These are phyloP conservation scores for Bilobella aurantiaca DNA, from an alignment of 1,140 invertebrate genomes.

Conservation along the genomic window DNA sequence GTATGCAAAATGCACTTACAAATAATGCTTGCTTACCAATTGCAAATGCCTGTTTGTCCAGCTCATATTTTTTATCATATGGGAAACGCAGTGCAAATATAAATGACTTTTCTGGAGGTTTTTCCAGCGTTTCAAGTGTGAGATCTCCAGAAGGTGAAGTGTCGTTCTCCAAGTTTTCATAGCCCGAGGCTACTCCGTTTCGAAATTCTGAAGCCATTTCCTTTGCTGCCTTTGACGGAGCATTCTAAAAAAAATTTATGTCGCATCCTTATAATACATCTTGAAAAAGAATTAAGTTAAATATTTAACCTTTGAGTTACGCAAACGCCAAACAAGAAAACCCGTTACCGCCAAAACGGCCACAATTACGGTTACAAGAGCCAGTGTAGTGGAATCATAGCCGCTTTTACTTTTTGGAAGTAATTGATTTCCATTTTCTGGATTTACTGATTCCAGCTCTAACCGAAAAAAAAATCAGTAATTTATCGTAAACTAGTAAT, in stretches of 20 bases:
- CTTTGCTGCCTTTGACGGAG: not conserved
- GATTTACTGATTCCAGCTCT: not conserved
- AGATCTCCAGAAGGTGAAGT: not conserved
- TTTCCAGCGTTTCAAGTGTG: not conserved
- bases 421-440: not conserved
- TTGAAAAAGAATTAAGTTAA: not conserved
- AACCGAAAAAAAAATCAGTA: too few relatives aligned
- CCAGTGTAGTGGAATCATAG: not conserved
- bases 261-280: too few relatives aligned
- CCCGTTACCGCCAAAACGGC: not conserved
- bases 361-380: not conserved
- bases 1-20: not conserved
- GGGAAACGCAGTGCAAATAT: not conserved
- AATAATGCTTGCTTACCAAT: slow-evolving; percentile 5
- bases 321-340: not conserved
- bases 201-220: not conserved
- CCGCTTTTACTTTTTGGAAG: not conserved
- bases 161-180: not conserved
- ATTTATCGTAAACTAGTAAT: too few relatives aligned
- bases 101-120: slow-evolving; percentile 1
- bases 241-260: too few relatives aligned
- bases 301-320: not conserved
- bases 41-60: not conserved
- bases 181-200: not conserved
- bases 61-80: not conserved